Evolutionary conservation across 1,140 invertebrate species (phyloP), one percentile per base, ranked within the genome.

Genomic region (Amphibalanus amphitrite): DNA sequence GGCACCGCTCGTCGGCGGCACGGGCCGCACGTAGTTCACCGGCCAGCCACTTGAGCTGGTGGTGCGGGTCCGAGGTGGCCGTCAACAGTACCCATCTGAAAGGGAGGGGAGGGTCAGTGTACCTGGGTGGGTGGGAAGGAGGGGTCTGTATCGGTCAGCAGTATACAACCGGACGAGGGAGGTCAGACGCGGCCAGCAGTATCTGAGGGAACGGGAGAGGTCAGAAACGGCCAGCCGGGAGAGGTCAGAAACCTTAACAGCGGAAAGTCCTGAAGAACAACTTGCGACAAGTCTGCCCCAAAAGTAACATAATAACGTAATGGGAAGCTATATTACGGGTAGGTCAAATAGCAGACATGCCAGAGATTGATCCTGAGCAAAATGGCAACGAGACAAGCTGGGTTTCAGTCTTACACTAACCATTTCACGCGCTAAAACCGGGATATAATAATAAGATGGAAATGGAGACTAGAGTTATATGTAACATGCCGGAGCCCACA

Each of bases 41-140:
- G 68, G 98, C 91, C 33, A 99, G 85, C 97, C 97, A 99, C 74
- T 93, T 89, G 3, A 99, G 81, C 79, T 98, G 91, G 20, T 89
- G 91, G 0, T 91, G 91, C 3, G 95, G 96, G 82, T 99, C 97
- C 1, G 47, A 20, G 0, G 93, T 97, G 72, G 92, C 92, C 78
- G 99, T 98, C 28, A 98, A 81, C 17, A 98, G 82, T 20, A 99
- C 81, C 94, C 96, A 99, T 87, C 88, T 89, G 78, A 28, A 82
- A 78, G 73, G 74, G 71, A 75, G 28, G 28, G 0, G 70, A 67
- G 33, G 23, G 26, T 29, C 47, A 65, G 33, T 74, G 28, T 28
- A 28, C 0, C 29, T 17, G 28, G 64, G 15, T 26, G 25, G n/a
- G 23, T 25, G 23, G 23, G 6, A 8, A 17, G 38, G 38, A 6